Evolutionary conservation across 2,888 invertebrate species (phyloP), one percentile per base, ranked within the genome.

Genomic region (Sminthurides aquaticus): DNA sequence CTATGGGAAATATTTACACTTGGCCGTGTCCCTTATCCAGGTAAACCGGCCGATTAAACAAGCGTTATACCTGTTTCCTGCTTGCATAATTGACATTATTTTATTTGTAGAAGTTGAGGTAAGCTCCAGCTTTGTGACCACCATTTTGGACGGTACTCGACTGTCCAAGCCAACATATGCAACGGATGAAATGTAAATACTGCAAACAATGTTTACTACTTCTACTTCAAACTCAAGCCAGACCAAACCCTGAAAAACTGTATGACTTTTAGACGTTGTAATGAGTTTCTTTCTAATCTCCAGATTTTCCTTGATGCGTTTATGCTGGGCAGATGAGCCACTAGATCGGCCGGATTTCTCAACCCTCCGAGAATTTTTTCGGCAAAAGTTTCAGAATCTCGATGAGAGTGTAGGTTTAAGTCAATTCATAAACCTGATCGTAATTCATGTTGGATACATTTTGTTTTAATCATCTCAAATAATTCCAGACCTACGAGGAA

Each of bases 1-100:
- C 43, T 59, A 18, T 59, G 59, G 59, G 59, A 59, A 25, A 59
- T 59, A 48, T 59, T 48, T 48, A 58, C 29, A n/a, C 20, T 58
- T n/a, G 58, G 58, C 3, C 22, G 34, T 34, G 34, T 34, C 24
- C 58, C 58, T 22, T 58, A 58, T 29, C 58, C 58, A 29, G 58
- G 58, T 58, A 55, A 8, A 28, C 26, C 3, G 3, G 8, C 3
- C 22, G 25, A 3, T 3, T 5, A 24, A 11, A 55, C 26, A 24
- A 25, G 3, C 3, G 26, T 22, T n/a, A n/a, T n/a, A n/a, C n/a
- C n/a, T n/a, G n/a, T n/a, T n/a, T n/a, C n/a, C n/a, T n/a, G n/a
- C n/a, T n/a, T 34, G 43, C 43, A 34, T 34, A 34, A 34, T 34
- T 34, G n/a, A 11, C 5, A 20, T 11, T 11, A 52, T 20, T n/a